Evolutionary conservation across 2,113 vertebrate genomes (phyloP), one percentile per base, ranked within the genome.

Genomic region (Mungos mungo): DNA sequence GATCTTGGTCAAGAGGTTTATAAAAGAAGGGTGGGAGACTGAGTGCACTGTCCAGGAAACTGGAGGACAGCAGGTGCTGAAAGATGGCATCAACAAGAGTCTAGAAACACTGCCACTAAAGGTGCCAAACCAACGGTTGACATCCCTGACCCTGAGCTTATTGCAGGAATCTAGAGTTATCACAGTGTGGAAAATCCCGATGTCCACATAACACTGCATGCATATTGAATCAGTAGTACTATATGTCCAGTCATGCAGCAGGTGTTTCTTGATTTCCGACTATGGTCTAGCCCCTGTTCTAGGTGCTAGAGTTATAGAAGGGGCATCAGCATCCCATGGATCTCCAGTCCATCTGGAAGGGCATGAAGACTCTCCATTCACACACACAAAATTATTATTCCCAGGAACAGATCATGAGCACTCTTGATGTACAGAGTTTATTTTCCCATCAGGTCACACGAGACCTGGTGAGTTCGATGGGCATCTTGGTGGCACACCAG

Each of bases 401-500:
- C 2, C 38, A 47, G 52, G 47, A n/a, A 12, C 45, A 38, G 25
- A 68, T 29, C 38, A 45, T 21, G 91, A 57, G 15, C 14, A 7
- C 21, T 72, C 0, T 12, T 45, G 31, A 2, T 14, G 33, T 35
- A 25, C 1, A 57, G 50, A 69, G 1, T 69, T 47, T 5, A 47
- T 57, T 65, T 88, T 38, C 18, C 77, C 23, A 15, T 16, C 27
- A 21, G 33, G 33, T 52, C 65, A 27, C 33, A 33, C 18, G 7
- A 74, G n/a, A 72, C 5, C 1, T 57, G 21, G 13, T 47, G 21
- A 60, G 6, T 54, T 80, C 63, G 15, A 7, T 18, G 45, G 35
- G 2, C n/a, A 65, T 25, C 35, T 47, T 18, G 15, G 15, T 47
- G 3, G 3, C 21, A 6, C 3, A 15, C 0, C 1, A 33, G 38